phyloP scores from a whole-genome alignment of 2,797 vertebrate species.

The Thripadectes ignobilis region DNA sequence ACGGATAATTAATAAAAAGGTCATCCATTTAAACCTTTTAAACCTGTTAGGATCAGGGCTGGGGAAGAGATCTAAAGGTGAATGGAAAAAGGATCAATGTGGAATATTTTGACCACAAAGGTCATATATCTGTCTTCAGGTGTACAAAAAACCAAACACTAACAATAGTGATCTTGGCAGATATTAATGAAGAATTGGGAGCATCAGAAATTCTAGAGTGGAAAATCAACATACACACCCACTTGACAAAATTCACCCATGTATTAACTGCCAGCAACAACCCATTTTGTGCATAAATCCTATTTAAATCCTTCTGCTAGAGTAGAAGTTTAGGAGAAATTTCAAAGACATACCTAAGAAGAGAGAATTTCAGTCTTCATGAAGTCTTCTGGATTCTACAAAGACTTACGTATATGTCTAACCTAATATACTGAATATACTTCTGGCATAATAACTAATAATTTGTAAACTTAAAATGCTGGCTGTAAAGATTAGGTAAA shows the following conservation, averaged over 20 bases:
- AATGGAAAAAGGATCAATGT: background rate
- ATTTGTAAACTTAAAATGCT: background rate
- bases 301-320: background rate
- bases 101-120: background rate
- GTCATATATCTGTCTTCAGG: background rate
- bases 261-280: background rate
- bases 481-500: background rate
- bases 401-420: background rate
- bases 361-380: background rate
- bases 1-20: background rate
- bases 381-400: background rate
- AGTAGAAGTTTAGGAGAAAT: background rate
- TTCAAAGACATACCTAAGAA: background rate
- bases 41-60: background rate
- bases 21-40: background rate
- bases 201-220: slow-evolving; percentile 19
- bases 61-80: background rate
- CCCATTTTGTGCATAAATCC: background rate
- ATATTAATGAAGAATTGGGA: background rate
- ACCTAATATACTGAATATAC: background rate
- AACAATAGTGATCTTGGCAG: slow-evolving; percentile 1
- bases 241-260: background rate
- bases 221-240: slow-evolving; percentile 36
- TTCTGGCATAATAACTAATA: background rate
- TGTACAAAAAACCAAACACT: background rate